Evolutionary conservation across 2,113 vertebrate genomes (phyloP), one percentile per base, ranked within the genome.

Genomic region (Saccopteryx leptura): DNA sequence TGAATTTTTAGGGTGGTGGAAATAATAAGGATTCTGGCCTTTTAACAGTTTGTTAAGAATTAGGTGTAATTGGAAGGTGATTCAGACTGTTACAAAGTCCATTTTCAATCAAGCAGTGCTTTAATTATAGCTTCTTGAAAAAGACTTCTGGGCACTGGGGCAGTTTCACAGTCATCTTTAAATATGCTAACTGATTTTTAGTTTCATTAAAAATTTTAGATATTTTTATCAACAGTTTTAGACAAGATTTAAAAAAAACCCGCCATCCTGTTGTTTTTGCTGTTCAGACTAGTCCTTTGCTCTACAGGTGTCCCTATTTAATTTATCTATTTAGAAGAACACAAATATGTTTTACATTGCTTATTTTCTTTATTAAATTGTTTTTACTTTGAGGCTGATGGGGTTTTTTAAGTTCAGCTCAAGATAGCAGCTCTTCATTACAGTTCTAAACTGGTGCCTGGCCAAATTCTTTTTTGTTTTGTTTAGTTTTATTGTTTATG

Each of bases 401-500:
- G 14, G 2, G n/a, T 19, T 97, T 91, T 94, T 93, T 79, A 96
- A 88, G 33, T 90, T 72, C 61, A 60, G 90, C n/a, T 76, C 54
- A 68, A 72, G 94, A 71, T 7, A 87, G 69, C 3, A 54, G n/a
- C 31, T 69, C 76, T 88, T 83, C 33, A 18, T n/a, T 61, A 48
- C 15, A 80, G n/a, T 39, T 66, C 76, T 90, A 74, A 68, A 69
- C 52, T 75, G 76, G 66, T 81, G 11, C 6, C 12, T 33, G 66
- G 92, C 80, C 46, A 58, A 88, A 74, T 74, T 91, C 60, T 82
- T 56, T 48, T 86, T 75, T 19, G 31, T 61, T 96, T 88, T 15
- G n/a, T 94, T 97, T 86, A 82, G 39, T 74, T 93, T 92, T 82
- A 50, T 72, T 81, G 60, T 96, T 91, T 94, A 58, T 86, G 39